phyloP scores from a whole-genome alignment of 2,888 invertebrate genomes.

The Trissonchulus latispiculum region DNA sequence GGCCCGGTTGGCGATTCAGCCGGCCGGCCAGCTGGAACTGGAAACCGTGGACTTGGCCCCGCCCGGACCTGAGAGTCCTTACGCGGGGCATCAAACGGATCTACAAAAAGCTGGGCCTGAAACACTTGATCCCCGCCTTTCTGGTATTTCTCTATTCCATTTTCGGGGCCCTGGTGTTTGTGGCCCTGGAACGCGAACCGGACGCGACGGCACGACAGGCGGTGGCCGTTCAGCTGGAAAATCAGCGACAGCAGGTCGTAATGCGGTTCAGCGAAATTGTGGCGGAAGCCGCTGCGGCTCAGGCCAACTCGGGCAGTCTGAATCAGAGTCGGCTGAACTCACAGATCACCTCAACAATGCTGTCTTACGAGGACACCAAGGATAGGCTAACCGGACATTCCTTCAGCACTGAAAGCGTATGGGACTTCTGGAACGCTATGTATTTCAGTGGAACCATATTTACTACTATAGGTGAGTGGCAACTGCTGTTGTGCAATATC shows the following conservation, averaged over 20 bases:
- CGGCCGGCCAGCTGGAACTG: too few species aligned
- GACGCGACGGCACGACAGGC: background rate
- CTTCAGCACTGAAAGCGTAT: constrained; percentile 7
- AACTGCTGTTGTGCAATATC: background rate
- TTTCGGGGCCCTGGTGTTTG: constrained; percentile 19
- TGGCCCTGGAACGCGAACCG: background rate
- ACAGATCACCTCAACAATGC: background rate
- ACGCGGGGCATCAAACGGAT: too few species aligned
- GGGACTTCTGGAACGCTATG: constrained; percentile 24
- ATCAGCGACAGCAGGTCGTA: too few species aligned
- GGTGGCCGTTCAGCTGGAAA: background rate
- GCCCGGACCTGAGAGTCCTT: too few species aligned
- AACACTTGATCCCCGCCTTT: constrained; percentile 14
- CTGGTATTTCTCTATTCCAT: constrained; percentile 21
- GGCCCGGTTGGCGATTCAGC: too few species aligned
- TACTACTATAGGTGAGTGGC: constrained; percentile 39
- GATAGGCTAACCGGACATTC: background rate
- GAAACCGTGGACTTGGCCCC: too few species aligned
- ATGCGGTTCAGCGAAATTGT: background rate
- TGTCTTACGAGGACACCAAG: background rate
- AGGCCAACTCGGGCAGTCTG: background rate
- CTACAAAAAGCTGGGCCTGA: constrained; percentile 20
- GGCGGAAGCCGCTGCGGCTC: background rate
- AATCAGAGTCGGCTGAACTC: background rate
- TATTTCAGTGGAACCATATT: constrained; percentile 33